Evolutionary conservation across 2,797 vertebrate species (phyloP).

Genomic region (Epinephelus malabaricus): DNA sequence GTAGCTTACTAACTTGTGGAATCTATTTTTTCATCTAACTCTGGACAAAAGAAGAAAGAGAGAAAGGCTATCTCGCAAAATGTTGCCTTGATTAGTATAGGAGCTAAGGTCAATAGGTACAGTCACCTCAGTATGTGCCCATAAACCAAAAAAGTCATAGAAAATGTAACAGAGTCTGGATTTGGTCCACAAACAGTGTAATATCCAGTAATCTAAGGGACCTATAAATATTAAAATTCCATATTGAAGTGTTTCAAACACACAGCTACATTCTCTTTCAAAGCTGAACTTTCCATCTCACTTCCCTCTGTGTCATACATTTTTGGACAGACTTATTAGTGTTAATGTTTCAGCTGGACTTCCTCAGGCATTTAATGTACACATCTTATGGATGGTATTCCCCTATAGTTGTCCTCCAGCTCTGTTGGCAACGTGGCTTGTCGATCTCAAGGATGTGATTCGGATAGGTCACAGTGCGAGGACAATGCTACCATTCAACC

Average conservation of each 20-base stretch:
- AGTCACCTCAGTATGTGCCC: background rate
- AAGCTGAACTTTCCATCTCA: background rate
- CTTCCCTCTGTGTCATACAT: background rate
- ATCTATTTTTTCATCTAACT: conserved; percentile 6
- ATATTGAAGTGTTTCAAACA: background rate
- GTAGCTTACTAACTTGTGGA: background rate
- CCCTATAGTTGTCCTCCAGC: conserved; percentile 7
- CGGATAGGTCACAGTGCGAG: conserved; percentile 1
- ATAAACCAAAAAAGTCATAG: background rate
- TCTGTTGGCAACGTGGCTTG: background rate
- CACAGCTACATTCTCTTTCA: background rate
- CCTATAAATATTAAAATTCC: conserved; percentile 12
- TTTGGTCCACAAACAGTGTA: background rate
- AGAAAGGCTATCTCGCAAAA: background rate
- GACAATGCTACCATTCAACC: conserved; percentile 45
- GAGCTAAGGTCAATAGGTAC: background rate
- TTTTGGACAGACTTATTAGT: background rate
- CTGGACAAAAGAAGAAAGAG: too few species aligned
- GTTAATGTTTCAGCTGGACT: background rate
- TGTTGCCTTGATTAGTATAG: background rate
- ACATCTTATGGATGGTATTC: conserved; percentile 26
- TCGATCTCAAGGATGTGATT: conserved; percentile 9
- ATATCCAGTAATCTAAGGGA: background rate
- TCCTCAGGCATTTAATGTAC: conserved; percentile 10
- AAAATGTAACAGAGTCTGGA: background rate